Percentiles rank a stretch among this genome's conserved stretches.
These are phyloP conservation scores for Arctopsyche grandis DNA, from an alignment of 1,140 invertebrate genomes.

Conservation along the genomic window DNA sequence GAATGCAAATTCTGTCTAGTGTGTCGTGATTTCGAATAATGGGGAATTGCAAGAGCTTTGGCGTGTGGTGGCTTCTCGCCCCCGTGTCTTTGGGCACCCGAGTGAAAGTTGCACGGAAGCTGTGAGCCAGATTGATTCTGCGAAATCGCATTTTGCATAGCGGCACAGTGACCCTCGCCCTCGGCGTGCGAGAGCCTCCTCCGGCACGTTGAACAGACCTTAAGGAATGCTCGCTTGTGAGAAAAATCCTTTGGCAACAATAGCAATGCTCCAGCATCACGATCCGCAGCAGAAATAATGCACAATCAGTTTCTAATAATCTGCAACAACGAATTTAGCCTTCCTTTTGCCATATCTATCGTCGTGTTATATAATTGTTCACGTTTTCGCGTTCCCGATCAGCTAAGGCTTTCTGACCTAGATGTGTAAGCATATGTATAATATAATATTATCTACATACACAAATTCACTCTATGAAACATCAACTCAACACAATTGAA, in stretches of 20 bases:
- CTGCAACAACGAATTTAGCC: slow-evolving; percentile 47
- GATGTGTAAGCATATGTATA: neutral
- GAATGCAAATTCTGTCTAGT: neutral
- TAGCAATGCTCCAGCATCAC: slow-evolving; percentile 49
- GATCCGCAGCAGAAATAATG: slow-evolving; percentile 53
- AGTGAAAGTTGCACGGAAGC: slow-evolving; percentile 49
- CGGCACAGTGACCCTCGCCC: slow-evolving; percentile 43
- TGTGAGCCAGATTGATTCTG: slow-evolving; percentile 20
- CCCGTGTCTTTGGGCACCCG: neutral
- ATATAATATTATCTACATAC: neutral
- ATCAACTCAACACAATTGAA: neutral
- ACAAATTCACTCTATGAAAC: no score
- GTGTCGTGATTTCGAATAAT: neutral
- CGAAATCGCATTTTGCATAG: slow-evolving; percentile 45
- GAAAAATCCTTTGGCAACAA: slow-evolving; percentile 37
- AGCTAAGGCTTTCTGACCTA: neutral
- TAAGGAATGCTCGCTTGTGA: slow-evolving; percentile 15
- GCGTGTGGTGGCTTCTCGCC: neutral
- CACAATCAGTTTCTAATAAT: slow-evolving; percentile 54
- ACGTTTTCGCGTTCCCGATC: slow-evolving; percentile 46
- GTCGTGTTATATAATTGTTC: slow-evolving; percentile 52
- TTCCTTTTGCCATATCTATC: slow-evolving; percentile 46
- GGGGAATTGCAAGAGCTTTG: neutral
- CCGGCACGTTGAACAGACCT: neutral
- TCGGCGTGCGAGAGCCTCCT: slow-evolving; percentile 21